A percentile compares a stretch with the other conserved stretches of the same genome.
These are phyloP conservation scores for Bedellia somnulentella DNA, from an alignment of 2,888 invertebrate genomes.

Conservation along the genomic window DNA sequence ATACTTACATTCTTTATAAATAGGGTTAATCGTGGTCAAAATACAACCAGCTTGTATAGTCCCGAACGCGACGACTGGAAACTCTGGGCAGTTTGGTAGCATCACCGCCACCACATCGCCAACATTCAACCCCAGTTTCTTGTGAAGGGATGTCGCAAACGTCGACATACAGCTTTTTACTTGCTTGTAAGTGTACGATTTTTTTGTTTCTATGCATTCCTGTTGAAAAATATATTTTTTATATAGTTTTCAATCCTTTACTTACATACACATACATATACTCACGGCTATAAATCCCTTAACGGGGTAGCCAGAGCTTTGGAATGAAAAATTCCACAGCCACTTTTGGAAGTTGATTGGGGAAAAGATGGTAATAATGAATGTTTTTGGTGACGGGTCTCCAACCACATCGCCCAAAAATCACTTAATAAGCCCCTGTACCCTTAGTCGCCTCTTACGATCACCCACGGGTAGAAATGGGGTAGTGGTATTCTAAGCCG, in stretches of 20 bases:
- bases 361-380: too few species aligned
- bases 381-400: too few species aligned
- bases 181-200: conserved; percentile 38
- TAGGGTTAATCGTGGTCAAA: conserved; percentile 74
- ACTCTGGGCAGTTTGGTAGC: conserved; percentile 76
- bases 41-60: conserved; percentile 69
- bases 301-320: too few species aligned
- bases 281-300: too few species aligned
- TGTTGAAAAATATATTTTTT: conserved; percentile 15
- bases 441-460: too few species aligned
- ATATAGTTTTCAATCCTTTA: background rate
- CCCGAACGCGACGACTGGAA: conserved; percentile 66
- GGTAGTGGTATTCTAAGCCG: too few species aligned
- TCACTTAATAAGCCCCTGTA: too few species aligned
- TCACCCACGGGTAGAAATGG: too few species aligned
- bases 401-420: too few species aligned
- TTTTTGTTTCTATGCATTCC: conserved; percentile 47
- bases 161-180: conserved; percentile 60
- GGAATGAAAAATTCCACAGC: too few species aligned
- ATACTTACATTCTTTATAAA: conserved; percentile 66
- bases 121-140: conserved; percentile 63
- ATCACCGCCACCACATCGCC: conserved; percentile 70
- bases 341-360: too few species aligned
- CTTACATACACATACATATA: background rate
- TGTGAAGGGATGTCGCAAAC: conserved; percentile 65